These are phyloP conservation scores for Ctenopoma kingsleyae DNA, from an alignment of 2,797 vertebrate genomes.

Conservation along the genomic window DNA sequence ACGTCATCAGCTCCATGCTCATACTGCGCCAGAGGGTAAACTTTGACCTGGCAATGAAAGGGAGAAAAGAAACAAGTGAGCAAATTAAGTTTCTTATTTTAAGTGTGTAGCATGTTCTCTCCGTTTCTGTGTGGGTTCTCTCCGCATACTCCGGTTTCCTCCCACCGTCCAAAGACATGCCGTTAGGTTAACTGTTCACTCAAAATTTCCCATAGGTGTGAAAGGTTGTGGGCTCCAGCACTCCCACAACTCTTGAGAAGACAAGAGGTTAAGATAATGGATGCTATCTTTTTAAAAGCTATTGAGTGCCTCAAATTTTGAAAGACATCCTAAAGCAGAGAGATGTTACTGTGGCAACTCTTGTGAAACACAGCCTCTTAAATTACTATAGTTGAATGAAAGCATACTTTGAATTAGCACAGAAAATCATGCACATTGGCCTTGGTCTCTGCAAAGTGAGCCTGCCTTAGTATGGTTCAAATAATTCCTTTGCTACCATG, in stretches of 20 bases:
- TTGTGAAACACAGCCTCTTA: constrained; percentile 12
- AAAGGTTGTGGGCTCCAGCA: background rate
- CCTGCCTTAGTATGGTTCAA: constrained; percentile 15
- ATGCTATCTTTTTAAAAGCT: background rate
- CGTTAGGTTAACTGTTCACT: too few species aligned
- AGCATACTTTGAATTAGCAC: constrained; percentile 16
- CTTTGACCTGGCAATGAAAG: constrained; percentile 85
- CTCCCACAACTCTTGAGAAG: too few species aligned
- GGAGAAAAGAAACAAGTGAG: background rate
- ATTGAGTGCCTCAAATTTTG: constrained; percentile 6
- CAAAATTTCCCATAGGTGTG: too few species aligned
- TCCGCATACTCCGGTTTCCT: too few species aligned
- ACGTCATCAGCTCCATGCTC: constrained; percentile 94
- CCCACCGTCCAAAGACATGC: too few species aligned
- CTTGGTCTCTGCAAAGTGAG: constrained; percentile 13
- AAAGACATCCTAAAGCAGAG: constrained; percentile 11
- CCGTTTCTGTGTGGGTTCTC: too few species aligned
- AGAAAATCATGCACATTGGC: constrained; percentile 18
- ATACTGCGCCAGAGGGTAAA: constrained; percentile 89
- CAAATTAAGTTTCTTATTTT: too few species aligned
- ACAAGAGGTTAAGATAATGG: too few species aligned
- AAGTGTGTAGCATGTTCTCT: too few species aligned
- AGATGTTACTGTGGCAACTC: constrained; percentile 47
- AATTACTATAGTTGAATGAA: constrained; percentile 31
- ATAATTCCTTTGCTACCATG: constrained; percentile 22